Evolutionary conservation across 2,888 invertebrate genomes (phyloP), one percentile per base, ranked within the genome.

Genomic region (Chrysotoxum bicinctum): DNA sequence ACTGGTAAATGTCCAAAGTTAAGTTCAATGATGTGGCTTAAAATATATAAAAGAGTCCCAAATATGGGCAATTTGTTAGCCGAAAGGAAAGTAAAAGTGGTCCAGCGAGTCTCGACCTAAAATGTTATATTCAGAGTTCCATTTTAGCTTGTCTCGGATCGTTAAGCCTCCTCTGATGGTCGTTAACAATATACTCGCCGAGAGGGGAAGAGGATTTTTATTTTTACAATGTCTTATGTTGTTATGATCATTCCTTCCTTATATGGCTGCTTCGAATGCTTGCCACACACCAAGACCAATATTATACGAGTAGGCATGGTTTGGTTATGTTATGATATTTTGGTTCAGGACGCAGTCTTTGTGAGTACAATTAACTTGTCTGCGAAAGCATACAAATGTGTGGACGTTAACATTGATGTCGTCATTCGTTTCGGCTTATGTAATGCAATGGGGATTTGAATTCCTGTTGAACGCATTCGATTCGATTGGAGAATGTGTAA

Each of bases 51-150:
- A 37, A n/a, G 40, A 79, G 58, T 60, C 64, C 79, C 79, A 84
- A 79, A 79, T 79, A 70, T 75, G 84, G 79, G 58, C 56, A 64
- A 35, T 79, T 56, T 64, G 70, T 72, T 66, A 60, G 32, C 54
- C 56, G 75, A 84, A 84, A 79, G 64, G 79, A 84, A 84, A 84
- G 84, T 84, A 84, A 84, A 84, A 84, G 84, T 79, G 79, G 66
- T 84, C 79, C 70, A 66, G 32, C 84, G 3, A 72, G 84, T 84
- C 50, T 12, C 73, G 66, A 70, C 75, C 84, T 70, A 79, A 79
- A 84, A 79, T 75, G 69, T 32, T 79, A 73, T 79, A 73, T 79
- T 70, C 62, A 78, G 69, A 78, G 69, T 70, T 78, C 56, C 70
- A 70, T 78, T 74, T 69, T n/a, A 21, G 72, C 66, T 45, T 58